phyloP scores from a whole-genome alignment of 2,797 vertebrate species.

The Enoplosus armatus region DNA sequence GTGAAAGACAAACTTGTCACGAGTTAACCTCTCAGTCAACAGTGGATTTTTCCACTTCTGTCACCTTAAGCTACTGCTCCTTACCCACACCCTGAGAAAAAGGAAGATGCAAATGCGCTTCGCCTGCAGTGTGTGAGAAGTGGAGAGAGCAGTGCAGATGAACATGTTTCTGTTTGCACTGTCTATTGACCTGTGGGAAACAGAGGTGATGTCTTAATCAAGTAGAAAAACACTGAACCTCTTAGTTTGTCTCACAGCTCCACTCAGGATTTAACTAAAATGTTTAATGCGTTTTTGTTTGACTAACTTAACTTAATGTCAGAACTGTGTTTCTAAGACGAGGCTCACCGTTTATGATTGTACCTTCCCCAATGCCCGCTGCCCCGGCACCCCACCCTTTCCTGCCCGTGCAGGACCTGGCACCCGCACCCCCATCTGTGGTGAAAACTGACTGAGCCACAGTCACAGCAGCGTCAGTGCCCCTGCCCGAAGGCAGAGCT shows the following conservation, averaged over 20 bases:
- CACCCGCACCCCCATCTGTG: constrained; percentile 49
- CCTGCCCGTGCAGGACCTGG: constrained; percentile 61
- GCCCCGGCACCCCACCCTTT: constrained; percentile 61
- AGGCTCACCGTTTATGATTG: constrained; percentile 30
- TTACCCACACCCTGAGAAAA: constrained; percentile 33
- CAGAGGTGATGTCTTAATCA: neutral
- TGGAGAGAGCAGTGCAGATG: neutral
- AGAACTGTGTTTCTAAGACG: neutral
- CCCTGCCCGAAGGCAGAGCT: constrained; percentile 70
- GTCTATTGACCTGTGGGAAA: constrained; percentile 11
- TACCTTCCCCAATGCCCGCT: constrained; percentile 7
- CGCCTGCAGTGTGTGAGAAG: constrained; percentile 18
- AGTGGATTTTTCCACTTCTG: constrained; percentile 48
- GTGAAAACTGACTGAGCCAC: constrained; percentile 63
- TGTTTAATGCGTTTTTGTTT: neutral
- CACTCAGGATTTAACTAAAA: neutral
- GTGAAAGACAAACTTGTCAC: constrained; percentile 38
- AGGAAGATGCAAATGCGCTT: neutral
- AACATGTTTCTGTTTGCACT: constrained; percentile 33
- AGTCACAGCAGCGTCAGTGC: constrained; percentile 65
- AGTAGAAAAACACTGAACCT: neutral
- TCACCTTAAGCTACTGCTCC: constrained; percentile 31
- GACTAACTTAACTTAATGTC: neutral
- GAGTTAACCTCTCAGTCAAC: constrained; percentile 35
- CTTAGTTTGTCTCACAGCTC: neutral